Conservation (phyloP, 2,113 vertebrate species). For the Neogobius melanostomus region DNA sequence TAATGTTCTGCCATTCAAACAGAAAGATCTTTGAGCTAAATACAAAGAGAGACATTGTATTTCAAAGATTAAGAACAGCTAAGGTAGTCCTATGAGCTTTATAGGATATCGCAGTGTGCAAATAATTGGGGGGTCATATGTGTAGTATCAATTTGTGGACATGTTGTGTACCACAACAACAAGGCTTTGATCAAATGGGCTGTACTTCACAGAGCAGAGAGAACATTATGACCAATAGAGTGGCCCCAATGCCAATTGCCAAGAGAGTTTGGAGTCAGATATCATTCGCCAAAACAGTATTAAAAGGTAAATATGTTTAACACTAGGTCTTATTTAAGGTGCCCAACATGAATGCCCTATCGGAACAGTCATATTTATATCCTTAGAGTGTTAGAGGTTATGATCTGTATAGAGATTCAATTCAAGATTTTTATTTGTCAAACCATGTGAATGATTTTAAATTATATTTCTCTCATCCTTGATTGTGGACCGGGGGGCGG, state of each 20-base stretch:
- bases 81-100: slow-evolving; percentile 23
- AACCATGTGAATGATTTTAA: too few relatives aligned
- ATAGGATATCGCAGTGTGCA: slow-evolving; percentile 16
- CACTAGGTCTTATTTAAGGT: too few relatives aligned
- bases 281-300: too few relatives aligned
- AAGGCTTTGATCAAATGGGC: neutral
- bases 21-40: slow-evolving; percentile 21
- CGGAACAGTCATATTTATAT: neutral
- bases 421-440: too few relatives aligned
- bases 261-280: too few relatives aligned
- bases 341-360: neutral
- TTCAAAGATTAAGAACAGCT: slow-evolving; percentile 42
- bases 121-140: slow-evolving; percentile 22
- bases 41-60: slow-evolving; percentile 31
- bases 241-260: too few relatives aligned
- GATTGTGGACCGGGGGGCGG: too few relatives aligned
- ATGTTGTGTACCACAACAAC: slow-evolving; percentile 3
- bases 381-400: slow-evolving; percentile 11
- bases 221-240: slow-evolving; percentile 23
- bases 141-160: slow-evolving; percentile 15
- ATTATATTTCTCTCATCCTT: too few relatives aligned
- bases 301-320: too few relatives aligned
- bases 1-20: slow-evolving; percentile 11
- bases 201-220: slow-evolving; percentile 12
- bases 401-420: neutral